A percentile compares a stretch with the other conserved stretches of the same genome.
These are phyloP conservation scores for Sphaerodactylus townsendi DNA, from an alignment of 2,113 vertebrate genomes.

Conservation along the genomic window DNA sequence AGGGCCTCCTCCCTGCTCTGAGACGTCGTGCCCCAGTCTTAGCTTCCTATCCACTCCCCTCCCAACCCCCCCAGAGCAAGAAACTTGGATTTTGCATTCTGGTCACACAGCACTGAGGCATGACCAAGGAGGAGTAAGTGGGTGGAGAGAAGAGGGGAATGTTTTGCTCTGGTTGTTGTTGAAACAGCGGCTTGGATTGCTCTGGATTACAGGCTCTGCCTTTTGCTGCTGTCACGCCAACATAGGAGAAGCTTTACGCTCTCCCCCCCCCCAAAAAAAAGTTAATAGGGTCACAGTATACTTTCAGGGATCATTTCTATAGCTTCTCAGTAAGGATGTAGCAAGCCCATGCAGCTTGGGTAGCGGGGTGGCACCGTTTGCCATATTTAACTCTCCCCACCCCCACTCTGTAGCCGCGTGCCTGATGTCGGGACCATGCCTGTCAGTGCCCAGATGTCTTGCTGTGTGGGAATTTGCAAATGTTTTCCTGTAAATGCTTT, in stretches of 20 bases:
- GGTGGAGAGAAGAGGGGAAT: neutral
- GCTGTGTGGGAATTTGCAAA: too few species aligned
- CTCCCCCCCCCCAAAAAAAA: neutral
- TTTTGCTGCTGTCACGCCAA: too few species aligned
- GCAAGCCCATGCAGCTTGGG: too few species aligned
- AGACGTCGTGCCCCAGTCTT: neutral
- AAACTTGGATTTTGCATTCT: neutral
- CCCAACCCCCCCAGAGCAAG: fast-evolving
- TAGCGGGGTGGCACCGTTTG: too few species aligned
- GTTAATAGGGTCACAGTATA: neutral
- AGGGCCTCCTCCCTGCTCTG: neutral
- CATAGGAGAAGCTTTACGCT: too few species aligned
- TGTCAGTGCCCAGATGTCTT: too few species aligned
- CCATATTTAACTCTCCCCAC: neutral
- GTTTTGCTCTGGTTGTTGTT: neutral
- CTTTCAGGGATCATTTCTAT: too few species aligned
- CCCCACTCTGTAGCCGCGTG: neutral
- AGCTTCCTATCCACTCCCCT: neutral
- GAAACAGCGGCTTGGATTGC: neutral
- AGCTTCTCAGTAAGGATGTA: too few species aligned
- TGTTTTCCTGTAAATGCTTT: too few species aligned
- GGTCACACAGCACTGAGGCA: neutral
- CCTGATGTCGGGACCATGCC: too few species aligned
- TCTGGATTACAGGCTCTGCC: fast-evolving
- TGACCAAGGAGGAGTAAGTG: neutral